phyloP scores from a whole-genome alignment of 2,888 invertebrate genomes.

The Neelides folsomi region DNA sequence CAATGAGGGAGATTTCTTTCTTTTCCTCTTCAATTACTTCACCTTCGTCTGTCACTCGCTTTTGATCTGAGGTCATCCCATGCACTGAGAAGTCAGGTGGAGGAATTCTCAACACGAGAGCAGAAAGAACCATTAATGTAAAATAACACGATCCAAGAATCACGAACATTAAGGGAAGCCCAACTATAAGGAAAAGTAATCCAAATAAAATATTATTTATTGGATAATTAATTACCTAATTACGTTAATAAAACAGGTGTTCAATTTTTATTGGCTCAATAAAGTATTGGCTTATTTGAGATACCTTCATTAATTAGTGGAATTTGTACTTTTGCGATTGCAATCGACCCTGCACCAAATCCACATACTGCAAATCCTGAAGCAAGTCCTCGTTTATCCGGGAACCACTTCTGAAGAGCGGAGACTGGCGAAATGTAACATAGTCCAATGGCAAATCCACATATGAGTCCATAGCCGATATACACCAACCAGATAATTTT shows the following conservation, averaged over 20 bases:
- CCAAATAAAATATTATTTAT: too few species aligned
- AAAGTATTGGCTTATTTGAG: too few species aligned
- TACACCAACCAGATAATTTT: slow-evolving; percentile 20
- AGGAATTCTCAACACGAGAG: slow-evolving; percentile 21
- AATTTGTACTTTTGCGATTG: slow-evolving; percentile 22
- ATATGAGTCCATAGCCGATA: slow-evolving; percentile 18
- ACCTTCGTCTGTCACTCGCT: background rate
- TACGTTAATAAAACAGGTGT: too few species aligned
- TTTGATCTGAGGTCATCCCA: background rate
- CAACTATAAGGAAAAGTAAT: slow-evolving; percentile 3
- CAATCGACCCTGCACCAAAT: slow-evolving; percentile 31
- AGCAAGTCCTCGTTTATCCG: slow-evolving; percentile 24
- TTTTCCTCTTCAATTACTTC: background rate
- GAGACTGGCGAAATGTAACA: slow-evolving; percentile 29
- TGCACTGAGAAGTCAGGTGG: slow-evolving; percentile 17
- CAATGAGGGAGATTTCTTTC: slow-evolving; percentile 14
- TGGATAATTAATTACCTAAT: too few species aligned
- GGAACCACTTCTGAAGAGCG: slow-evolving; percentile 30
- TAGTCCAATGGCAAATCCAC: slow-evolving; percentile 19
- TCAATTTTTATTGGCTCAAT: too few species aligned
- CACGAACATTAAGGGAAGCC: slow-evolving; percentile 23
- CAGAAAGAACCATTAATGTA: slow-evolving; percentile 13
- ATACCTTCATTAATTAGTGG: slow-evolving; percentile 10
- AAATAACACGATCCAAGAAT: slow-evolving; percentile 20
- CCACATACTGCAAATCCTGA: slow-evolving; percentile 28